These are phyloP conservation scores for Variabilichromis moorii DNA, from an alignment of 2,113 vertebrate genomes.

Conservation along the genomic window DNA sequence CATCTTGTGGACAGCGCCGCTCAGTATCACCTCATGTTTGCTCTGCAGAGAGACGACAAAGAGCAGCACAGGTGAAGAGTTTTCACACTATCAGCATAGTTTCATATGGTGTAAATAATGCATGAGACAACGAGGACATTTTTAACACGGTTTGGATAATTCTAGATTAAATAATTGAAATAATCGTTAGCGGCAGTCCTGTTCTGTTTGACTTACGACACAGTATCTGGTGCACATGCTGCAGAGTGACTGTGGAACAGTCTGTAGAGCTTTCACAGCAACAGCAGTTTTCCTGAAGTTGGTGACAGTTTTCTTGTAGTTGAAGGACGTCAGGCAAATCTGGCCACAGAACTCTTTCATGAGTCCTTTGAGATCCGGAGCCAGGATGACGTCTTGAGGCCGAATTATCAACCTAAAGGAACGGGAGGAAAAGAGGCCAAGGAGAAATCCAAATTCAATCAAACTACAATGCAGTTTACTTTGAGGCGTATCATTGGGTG, in stretches of 20 bases:
- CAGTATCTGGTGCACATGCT: slow-evolving; percentile 88
- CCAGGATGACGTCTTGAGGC: slow-evolving; percentile 86
- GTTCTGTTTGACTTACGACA: slow-evolving; percentile 67
- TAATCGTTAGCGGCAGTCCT: rapidly evolving
- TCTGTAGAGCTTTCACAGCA: neutral
- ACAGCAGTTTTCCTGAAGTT: slow-evolving; percentile 70
- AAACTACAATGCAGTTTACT: rapidly evolving
- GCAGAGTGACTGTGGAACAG: slow-evolving; percentile 71
- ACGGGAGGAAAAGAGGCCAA: neutral
- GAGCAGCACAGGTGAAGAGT: neutral
- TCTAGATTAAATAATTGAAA: rapidly evolving
- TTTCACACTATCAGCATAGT: rapidly evolving
- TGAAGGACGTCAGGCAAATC: slow-evolving; percentile 81
- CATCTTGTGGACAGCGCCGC: slow-evolving; percentile 84
- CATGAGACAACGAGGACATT: rapidly evolving
- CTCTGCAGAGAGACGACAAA: slow-evolving; percentile 62
- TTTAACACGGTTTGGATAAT: neutral
- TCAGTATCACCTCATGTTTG: slow-evolving; percentile 90
- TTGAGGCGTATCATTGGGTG: neutral
- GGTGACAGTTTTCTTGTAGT: slow-evolving; percentile 75
- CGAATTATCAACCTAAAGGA: slow-evolving; percentile 80
- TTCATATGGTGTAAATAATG: neutral
- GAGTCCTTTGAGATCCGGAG: slow-evolving; percentile 77
- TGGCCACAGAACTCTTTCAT: slow-evolving; percentile 94
- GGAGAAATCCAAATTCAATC: neutral